phyloP scores from a whole-genome alignment of 2,797 vertebrate genomes.

The Cirrhinus molitorella region DNA sequence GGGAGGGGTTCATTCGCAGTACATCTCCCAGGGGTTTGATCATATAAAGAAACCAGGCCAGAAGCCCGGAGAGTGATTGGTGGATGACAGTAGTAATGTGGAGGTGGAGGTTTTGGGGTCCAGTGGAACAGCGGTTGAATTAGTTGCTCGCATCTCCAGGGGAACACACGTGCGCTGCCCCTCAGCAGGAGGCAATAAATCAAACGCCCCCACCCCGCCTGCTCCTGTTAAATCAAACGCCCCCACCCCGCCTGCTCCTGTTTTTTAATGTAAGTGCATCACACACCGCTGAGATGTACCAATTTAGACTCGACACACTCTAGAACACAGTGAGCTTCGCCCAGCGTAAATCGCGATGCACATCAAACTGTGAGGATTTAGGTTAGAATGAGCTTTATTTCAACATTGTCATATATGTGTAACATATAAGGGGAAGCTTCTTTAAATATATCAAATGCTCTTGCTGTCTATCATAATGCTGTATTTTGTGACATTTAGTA shows the following conservation, averaged over 20 bases:
- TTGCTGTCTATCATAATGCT: background rate
- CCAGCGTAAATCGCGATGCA: background rate
- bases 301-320: slow-evolving; percentile 29
- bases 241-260: background rate
- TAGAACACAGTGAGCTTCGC: slow-evolving; percentile 6
- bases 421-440: background rate
- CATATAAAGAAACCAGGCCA: slow-evolving; percentile 44
- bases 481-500: background rate
- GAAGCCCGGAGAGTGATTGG: slow-evolving; percentile 16
- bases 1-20: slow-evolving; percentile 22
- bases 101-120: slow-evolving; percentile 19
- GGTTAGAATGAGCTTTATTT: background rate
- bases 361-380: slow-evolving; percentile 1
- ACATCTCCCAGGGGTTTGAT: slow-evolving; percentile 20
- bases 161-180: slow-evolving; percentile 6
- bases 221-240: slow-evolving; percentile 40
- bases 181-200: slow-evolving; percentile 45
- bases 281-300: slow-evolving; percentile 26
- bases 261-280: slow-evolving; percentile 28
- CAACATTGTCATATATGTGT: background rate
- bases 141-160: slow-evolving; percentile 24
- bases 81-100: slow-evolving; percentile 35
- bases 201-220: slow-evolving; percentile 9
- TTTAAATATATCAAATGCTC: background rate
- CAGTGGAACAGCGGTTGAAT: slow-evolving; percentile 33